Conservation (phyloP, 2,888 invertebrate genomes). For the Pyrgus malvae region DNA sequence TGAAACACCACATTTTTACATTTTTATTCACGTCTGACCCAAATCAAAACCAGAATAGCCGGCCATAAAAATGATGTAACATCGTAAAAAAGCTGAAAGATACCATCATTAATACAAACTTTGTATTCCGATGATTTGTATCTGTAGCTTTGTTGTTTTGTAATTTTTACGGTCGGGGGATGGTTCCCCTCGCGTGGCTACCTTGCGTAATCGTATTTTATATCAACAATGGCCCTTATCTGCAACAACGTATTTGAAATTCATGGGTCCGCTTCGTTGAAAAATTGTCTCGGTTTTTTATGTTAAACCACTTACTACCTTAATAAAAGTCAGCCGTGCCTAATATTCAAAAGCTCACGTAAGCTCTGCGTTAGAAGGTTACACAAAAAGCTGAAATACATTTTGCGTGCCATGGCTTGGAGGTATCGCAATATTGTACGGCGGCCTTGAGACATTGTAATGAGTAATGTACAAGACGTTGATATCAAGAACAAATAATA, state of each 20-base stretch:
- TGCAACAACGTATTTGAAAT: constrained; percentile 75
- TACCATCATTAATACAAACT: constrained; percentile 67
- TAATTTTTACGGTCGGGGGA: constrained; percentile 71
- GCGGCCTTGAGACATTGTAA: constrained; percentile 10
- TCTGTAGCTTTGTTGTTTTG: constrained; percentile 67
- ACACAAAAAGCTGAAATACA: constrained; percentile 5
- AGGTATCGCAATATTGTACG: constrained; percentile 12
- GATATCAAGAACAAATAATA: no score
- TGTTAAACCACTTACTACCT: constrained; percentile 59
- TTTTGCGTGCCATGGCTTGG: constrained; percentile 13
- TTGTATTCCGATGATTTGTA: constrained; percentile 72
- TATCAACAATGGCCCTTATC: constrained; percentile 75
- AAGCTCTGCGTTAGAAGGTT: constrained; percentile 22
- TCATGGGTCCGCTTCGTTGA: constrained; percentile 68
- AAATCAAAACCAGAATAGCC: constrained; percentile 25
- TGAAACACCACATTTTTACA: neutral
- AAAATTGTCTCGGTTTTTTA: constrained; percentile 69
- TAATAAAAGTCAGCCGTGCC: constrained; percentile 32
- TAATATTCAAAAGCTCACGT: constrained; percentile 18
- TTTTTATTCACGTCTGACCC: constrained; percentile 24
- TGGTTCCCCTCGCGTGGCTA: constrained; percentile 68
- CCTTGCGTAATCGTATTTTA: constrained; percentile 75
- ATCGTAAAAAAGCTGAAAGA: constrained; percentile 55
- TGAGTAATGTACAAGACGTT: neutral
- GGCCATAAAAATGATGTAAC: constrained; percentile 48